These are phyloP conservation scores for Ichneumon xanthorius DNA, from an alignment of 2,888 invertebrate species.

Conservation along the genomic window DNA sequence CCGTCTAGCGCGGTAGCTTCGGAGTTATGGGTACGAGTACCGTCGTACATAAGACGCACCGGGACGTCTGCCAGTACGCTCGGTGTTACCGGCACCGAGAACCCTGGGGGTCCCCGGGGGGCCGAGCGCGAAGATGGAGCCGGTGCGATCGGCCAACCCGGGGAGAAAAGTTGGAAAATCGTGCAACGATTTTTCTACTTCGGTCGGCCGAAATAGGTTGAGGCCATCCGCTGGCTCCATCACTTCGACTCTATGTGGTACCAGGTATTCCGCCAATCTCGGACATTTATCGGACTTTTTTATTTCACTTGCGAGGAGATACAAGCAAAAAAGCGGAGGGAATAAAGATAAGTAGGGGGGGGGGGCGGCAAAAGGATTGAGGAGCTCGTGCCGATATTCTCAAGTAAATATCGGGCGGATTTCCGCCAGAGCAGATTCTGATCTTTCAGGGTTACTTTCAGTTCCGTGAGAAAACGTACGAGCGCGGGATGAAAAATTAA, in stretches of 20 bases:
- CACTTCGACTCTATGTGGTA: not conserved
- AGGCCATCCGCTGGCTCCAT: not conserved
- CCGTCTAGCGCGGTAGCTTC: slow-evolving; percentile 4
- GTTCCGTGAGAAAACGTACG: too few relatives aligned
- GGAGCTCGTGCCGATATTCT: not conserved
- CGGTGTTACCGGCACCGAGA: slow-evolving; percentile 13
- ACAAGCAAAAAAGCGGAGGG: not conserved
- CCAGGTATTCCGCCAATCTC: not conserved
- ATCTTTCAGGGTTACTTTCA: too few relatives aligned
- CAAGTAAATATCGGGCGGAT: too few relatives aligned
- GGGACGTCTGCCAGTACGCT: not conserved
- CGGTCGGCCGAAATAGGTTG: slow-evolving; percentile 15
- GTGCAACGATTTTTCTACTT: slow-evolving; percentile 40
- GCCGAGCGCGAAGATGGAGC: not conserved
- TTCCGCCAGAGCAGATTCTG: too few relatives aligned
- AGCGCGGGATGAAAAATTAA: too few relatives aligned
- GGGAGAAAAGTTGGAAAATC: slow-evolving; percentile 33
- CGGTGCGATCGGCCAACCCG: slow-evolving; percentile 11
- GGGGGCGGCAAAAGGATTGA: not conserved
- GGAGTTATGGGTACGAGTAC: slow-evolving; percentile 29
- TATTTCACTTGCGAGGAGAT: slow-evolving; percentile 3
- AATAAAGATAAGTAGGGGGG: not conserved
- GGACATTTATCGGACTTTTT: slow-evolving; percentile 14
- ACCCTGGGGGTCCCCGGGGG: slow-evolving; percentile 34
- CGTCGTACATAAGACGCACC: slow-evolving; percentile 26